Evolutionary conservation across 1,140 invertebrate genomes (phyloP).

Genomic region (Leucophenga varia): DNA sequence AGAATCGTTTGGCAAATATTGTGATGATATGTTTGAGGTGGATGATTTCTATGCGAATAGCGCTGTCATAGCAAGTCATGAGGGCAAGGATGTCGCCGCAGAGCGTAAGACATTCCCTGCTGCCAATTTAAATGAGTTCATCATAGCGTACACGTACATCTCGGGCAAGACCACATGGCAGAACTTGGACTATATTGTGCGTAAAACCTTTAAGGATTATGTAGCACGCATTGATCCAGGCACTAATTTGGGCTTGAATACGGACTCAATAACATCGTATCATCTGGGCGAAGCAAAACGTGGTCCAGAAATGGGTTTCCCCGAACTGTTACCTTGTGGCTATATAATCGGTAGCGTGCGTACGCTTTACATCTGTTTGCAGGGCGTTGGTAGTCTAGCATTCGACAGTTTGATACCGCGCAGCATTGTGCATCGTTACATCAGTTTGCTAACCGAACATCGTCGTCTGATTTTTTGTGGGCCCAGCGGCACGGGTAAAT

Average conservation of each 20-base stretch:
- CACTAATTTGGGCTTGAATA: slow-evolving; percentile 85
- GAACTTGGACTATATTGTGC: slow-evolving; percentile 85
- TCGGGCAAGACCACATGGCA: slow-evolving; percentile 94
- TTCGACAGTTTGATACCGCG: slow-evolving; percentile 97
- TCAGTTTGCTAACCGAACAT: slow-evolving; percentile 87
- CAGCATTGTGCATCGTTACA: slow-evolving; percentile 90
- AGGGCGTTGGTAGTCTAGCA: slow-evolving; percentile 87
- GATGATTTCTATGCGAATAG: slow-evolving; percentile 57
- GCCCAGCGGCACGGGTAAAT: slow-evolving; percentile 96
- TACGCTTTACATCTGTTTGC: slow-evolving; percentile 78
- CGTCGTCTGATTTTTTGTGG: slow-evolving; percentile 92
- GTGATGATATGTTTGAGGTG: slow-evolving; percentile 64
- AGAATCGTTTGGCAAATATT: slow-evolving; percentile 73
- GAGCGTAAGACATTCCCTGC: slow-evolving; percentile 33
- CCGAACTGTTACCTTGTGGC: slow-evolving; percentile 88
- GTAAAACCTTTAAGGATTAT: slow-evolving; percentile 94
- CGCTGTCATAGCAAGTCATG: slow-evolving; percentile 34
- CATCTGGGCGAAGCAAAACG: slow-evolving; percentile 85
- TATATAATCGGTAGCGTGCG: slow-evolving; percentile 87
- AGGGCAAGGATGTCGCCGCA: slow-evolving; percentile 57
- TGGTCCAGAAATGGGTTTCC: slow-evolving; percentile 70
- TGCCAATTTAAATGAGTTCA: slow-evolving; percentile 62
- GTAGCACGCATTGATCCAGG: slow-evolving; percentile 89
- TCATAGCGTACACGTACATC: slow-evolving; percentile 86
- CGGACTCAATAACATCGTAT: slow-evolving; percentile 88